Evolutionary conservation across 2,797 vertebrate species (phyloP).

Genomic region (Hirundo rustica): DNA sequence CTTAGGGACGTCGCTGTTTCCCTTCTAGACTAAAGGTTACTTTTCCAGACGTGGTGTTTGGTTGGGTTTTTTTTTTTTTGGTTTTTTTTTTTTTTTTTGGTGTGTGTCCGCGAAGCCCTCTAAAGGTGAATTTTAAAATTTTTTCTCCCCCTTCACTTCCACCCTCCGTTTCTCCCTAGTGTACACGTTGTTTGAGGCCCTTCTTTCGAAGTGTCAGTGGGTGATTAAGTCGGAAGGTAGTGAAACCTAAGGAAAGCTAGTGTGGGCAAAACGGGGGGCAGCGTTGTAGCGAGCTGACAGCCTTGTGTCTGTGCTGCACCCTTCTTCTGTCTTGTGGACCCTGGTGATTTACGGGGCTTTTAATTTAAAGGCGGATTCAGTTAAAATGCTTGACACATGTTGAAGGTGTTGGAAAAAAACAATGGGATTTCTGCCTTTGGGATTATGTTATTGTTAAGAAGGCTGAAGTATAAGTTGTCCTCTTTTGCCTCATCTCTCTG

Average conservation of each 20-base stretch:
- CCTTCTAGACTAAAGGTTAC: constrained; percentile 24
- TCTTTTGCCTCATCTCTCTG: neutral
- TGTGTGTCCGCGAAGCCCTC: neutral
- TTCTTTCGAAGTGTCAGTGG: neutral
- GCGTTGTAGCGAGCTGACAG: neutral
- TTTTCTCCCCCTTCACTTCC: rapidly evolving
- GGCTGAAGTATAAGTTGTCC: constrained; percentile 10
- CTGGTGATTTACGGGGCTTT: neutral
- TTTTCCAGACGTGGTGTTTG: neutral
- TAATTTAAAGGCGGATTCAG: neutral
- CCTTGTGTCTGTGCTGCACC: neutral
- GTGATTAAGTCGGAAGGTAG: neutral
- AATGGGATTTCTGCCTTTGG: neutral
- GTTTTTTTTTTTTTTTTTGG: neutral
- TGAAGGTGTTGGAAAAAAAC: constrained; percentile 27
- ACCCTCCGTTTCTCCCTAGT: neutral
- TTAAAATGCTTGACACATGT: constrained; percentile 27
- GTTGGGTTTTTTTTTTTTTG: neutral
- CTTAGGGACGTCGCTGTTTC: constrained; percentile 21
- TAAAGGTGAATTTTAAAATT: neutral
- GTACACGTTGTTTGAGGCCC: neutral
- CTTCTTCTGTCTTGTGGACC: neutral
- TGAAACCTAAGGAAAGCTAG: neutral
- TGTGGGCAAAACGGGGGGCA: neutral
- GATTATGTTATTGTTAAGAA: neutral